Evolutionary conservation across 2,888 invertebrate genomes (phyloP).

Genomic region (Apotomis betuletana): DNA sequence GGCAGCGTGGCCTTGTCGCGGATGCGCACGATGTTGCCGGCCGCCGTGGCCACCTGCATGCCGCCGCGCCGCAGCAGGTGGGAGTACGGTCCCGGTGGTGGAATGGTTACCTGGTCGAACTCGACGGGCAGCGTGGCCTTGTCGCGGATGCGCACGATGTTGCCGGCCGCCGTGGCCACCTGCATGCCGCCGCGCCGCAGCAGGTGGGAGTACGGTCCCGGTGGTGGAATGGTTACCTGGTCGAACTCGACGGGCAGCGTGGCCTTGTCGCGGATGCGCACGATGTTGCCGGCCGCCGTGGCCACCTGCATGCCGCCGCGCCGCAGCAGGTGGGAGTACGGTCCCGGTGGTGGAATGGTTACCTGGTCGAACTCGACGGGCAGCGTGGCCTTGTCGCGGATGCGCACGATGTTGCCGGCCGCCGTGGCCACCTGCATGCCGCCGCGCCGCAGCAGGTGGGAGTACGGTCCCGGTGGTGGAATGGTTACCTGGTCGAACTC

Average conservation of each 20-base stretch:
- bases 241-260: constrained; percentile 65
- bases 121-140: constrained; percentile 60
- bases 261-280: constrained; percentile 67
- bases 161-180: constrained; percentile 66
- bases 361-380: constrained; percentile 70
- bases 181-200: too few relatives aligned
- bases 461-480: too few relatives aligned
- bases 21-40: constrained; percentile 71
- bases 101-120: constrained; percentile 63
- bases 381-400: constrained; percentile 63
- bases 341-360: background rate
- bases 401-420: constrained; percentile 71
- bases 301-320: constrained; percentile 58
- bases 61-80: too few relatives aligned
- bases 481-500: constrained; percentile 67
- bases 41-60: constrained; percentile 62
- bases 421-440: constrained; percentile 62
- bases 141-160: constrained; percentile 72
- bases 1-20: constrained; percentile 62
- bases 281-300: constrained; percentile 71
- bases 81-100: too few relatives aligned
- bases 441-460: too few relatives aligned
- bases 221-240: constrained; percentile 52
- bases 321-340: too few relatives aligned
- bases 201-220: too few relatives aligned